These are phyloP conservation scores for Arvicanthis niloticus DNA, from an alignment of 2,113 vertebrate species.

Conservation along the genomic window DNA sequence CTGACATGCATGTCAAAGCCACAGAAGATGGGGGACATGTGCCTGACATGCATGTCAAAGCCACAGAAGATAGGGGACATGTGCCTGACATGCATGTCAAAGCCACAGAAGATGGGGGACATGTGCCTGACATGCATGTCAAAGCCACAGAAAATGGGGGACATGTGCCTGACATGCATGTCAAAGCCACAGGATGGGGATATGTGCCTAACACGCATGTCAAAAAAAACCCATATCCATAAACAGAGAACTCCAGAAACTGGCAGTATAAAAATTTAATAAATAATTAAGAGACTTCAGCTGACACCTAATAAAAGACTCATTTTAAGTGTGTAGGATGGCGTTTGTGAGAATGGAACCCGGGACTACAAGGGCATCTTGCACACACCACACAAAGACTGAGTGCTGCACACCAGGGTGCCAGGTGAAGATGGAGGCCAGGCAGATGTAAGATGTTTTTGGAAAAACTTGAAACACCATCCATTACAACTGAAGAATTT, in stretches of 20 bases:
- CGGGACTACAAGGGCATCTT: background rate
- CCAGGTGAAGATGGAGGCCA: background rate
- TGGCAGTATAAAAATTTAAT: background rate
- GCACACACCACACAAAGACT: background rate
- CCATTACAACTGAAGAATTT: background rate
- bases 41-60: background rate
- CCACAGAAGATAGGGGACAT: background rate
- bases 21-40: too few species aligned
- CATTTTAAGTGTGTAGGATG: conserved; percentile 30
- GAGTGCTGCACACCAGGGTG: background rate
- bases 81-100: background rate
- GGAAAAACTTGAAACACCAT: background rate
- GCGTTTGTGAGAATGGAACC: background rate
- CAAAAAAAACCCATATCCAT: conserved; percentile 5
- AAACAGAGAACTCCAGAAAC: background rate
- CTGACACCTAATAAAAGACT: background rate
- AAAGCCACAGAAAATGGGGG: background rate
- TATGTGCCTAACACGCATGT: background rate
- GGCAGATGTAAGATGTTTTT: background rate
- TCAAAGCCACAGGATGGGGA: background rate
- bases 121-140: background rate
- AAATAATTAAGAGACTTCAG: background rate
- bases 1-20: background rate
- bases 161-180: too few species aligned
- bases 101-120: background rate